Evolutionary conservation across 2,113 vertebrate genomes (phyloP).

Genomic region (Chaenocephalus aceratus): DNA sequence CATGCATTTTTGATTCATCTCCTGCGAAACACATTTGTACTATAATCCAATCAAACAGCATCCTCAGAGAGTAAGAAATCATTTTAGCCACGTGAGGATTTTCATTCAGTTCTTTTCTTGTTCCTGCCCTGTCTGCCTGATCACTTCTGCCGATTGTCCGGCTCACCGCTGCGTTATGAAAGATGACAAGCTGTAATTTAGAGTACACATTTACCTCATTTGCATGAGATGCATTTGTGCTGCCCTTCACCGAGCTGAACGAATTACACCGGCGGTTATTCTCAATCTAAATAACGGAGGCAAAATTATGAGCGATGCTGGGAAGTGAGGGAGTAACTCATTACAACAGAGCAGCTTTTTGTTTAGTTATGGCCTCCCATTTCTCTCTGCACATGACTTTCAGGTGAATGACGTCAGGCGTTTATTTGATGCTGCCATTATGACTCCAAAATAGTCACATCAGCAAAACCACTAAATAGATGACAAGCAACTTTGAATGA

Average conservation of each 20-base stretch:
- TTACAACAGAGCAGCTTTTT: conserved; percentile 33
- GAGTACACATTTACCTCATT: conserved; percentile 74
- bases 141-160: conserved; percentile 49
- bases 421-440: conserved; percentile 36
- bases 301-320: conserved; percentile 48
- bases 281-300: conserved; percentile 63
- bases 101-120: conserved; percentile 12
- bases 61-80: conserved; percentile 64
- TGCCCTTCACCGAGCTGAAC: conserved; percentile 46
- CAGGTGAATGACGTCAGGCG: conserved; percentile 43
- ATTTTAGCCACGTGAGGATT: conserved; percentile 36
- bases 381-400: conserved; percentile 7
- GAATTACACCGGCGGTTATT: conserved; percentile 51
- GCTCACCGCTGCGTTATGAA: conserved; percentile 14
- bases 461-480: not conserved
- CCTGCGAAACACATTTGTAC: conserved; percentile 57
- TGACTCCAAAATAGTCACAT: not conserved
- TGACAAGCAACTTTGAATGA: not conserved
- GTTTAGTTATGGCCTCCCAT: conserved; percentile 9
- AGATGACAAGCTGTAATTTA: conserved; percentile 74
- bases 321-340: conserved; percentile 57
- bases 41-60: conserved; percentile 72
- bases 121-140: conserved; percentile 15
- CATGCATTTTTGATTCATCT: conserved; percentile 66
- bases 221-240: conserved; percentile 68